Percentiles rank a stretch among this genome's conserved stretches.
Conservation (phyloP, 2,888 invertebrate species). For the Bombylius discolor region DNA sequence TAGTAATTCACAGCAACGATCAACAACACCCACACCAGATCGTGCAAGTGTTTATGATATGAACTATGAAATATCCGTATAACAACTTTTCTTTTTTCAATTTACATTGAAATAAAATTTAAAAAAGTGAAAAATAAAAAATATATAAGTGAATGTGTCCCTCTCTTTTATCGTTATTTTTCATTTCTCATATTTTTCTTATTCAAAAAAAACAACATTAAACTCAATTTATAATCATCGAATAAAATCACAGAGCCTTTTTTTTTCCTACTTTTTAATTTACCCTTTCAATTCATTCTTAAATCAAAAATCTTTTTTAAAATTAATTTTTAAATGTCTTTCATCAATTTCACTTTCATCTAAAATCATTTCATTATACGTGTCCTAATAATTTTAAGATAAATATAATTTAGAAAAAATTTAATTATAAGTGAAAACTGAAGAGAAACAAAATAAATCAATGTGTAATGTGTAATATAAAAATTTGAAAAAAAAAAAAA, state of each 20-base stretch:
- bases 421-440: not conserved
- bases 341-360: not conserved
- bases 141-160: no score
- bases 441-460: not conserved
- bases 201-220: no score
- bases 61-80: conserved; percentile 92
- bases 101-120: no score
- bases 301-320: no score
- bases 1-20: conserved; percentile 32
- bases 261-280: no score
- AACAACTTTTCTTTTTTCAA: conserved; percentile 34
- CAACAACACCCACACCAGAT: conserved; percentile 57
- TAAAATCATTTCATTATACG: not conserved
- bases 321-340: no score
- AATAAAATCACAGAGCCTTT: no score
- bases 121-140: no score
- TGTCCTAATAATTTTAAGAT: conserved; percentile 8
- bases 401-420: not conserved
- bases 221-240: no score
- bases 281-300: no score
- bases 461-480: not conserved
- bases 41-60: conserved; percentile 85
- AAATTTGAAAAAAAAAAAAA: not conserved
- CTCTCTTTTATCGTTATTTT: no score
- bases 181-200: no score